Conservation (phyloP, 2,888 invertebrate species). For the Omphaloscelis lunosa region DNA sequence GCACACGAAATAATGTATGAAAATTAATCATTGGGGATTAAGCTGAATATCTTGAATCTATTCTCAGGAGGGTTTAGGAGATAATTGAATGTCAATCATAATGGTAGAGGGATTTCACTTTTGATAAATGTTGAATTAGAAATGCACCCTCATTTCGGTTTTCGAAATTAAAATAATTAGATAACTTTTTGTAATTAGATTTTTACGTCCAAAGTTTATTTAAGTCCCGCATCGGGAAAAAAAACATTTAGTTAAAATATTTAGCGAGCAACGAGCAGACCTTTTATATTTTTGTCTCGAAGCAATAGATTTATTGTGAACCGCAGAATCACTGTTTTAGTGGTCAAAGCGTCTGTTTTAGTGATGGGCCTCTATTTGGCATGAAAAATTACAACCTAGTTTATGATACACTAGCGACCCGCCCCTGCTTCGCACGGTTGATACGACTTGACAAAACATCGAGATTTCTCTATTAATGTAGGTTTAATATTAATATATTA, state of each 20-base stretch:
- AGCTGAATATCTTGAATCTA: slow-evolving; percentile 40
- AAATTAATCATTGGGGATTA: slow-evolving; percentile 59
- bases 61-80: slow-evolving; percentile 28
- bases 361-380: too few relatives aligned
- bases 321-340: too few relatives aligned
- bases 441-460: too few relatives aligned
- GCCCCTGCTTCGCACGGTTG: too few relatives aligned
- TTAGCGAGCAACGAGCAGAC: not conserved
- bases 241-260: not conserved
- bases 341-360: too few relatives aligned
- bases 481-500: too few relatives aligned
- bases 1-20: slow-evolving; percentile 56
- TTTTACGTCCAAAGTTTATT: not conserved
- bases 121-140: slow-evolving; percentile 12
- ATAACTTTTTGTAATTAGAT: slow-evolving; percentile 14
- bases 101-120: slow-evolving; percentile 12
- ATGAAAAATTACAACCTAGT: too few relatives aligned
- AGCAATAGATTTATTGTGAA: too few relatives aligned
- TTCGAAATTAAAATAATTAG: slow-evolving; percentile 16
- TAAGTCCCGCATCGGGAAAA: not conserved
- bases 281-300: not conserved
- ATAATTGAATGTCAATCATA: slow-evolving; percentile 57
- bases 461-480: too few relatives aligned
- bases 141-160: slow-evolving; percentile 11
- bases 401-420: too few relatives aligned